phyloP scores from a whole-genome alignment of 2,797 vertebrate species.

The Hypotaenidia philippensis region DNA sequence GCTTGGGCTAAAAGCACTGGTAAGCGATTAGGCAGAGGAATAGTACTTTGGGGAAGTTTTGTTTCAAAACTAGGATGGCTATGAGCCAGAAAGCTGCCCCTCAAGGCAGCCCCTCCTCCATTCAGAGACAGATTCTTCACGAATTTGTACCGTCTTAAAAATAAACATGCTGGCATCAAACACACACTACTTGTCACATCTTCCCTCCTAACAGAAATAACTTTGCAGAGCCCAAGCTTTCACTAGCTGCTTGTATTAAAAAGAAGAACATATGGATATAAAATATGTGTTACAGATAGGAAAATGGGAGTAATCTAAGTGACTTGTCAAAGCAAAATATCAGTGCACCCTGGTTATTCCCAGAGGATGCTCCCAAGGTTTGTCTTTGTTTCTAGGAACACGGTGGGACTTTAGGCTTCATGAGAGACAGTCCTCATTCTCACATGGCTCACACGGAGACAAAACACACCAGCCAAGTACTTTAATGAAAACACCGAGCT shows the following conservation, averaged over 20 bases:
- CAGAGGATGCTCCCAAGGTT: not conserved
- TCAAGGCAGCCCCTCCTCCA: not conserved
- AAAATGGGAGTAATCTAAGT: not conserved
- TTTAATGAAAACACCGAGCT: not conserved
- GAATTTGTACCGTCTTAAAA: slow-evolving; percentile 1
- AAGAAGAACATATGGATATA: slow-evolving; percentile 30
- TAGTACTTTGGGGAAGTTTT: not conserved
- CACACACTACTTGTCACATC: not conserved
- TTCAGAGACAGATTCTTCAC: not conserved
- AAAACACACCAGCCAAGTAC: not conserved
- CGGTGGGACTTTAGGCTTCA: not conserved
- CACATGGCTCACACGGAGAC: not conserved
- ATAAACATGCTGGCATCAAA: slow-evolving; percentile 14
- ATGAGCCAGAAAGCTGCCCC: not conserved
- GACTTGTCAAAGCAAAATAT: not conserved
- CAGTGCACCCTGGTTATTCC: not conserved
- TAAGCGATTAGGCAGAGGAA: not conserved
- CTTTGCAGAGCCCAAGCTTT: slow-evolving; percentile 4
- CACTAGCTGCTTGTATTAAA: not conserved
- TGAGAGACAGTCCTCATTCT: accelerated
- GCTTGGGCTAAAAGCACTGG: not conserved
- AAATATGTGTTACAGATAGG: slow-evolving; percentile 1
- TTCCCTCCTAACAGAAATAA: slow-evolving; percentile 40
- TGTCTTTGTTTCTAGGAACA: not conserved
- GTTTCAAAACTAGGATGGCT: not conserved